phyloP scores from a whole-genome alignment of 2,113 vertebrate genomes.

The Phainopepla nitens region DNA sequence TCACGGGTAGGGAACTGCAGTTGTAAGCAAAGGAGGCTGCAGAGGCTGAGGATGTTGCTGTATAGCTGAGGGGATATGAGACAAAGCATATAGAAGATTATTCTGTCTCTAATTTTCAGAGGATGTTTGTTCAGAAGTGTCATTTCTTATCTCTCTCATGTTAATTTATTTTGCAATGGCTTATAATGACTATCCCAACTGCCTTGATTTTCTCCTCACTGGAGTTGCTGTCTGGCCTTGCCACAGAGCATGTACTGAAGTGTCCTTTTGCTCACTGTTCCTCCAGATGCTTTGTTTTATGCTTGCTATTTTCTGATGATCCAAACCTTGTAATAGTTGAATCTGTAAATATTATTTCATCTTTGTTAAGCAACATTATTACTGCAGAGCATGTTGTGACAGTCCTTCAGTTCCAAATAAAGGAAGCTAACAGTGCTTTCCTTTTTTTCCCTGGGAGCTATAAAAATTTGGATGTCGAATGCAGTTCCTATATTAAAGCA shows the following conservation, averaged over 20 bases:
- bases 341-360: background rate
- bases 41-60: background rate
- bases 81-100: background rate
- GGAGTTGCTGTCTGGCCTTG: background rate
- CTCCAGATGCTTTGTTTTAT: conserved; percentile 17
- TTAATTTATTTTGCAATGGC: background rate
- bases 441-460: background rate
- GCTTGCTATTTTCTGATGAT: background rate
- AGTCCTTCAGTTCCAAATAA: background rate
- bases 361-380: background rate
- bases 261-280: background rate
- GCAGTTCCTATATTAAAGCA: background rate
- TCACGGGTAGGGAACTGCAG: background rate
- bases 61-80: background rate
- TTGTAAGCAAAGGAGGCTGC: background rate
- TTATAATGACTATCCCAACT: background rate
- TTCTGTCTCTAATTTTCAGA: background rate
- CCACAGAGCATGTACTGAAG: background rate
- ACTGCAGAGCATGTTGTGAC: background rate
- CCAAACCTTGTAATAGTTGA: background rate
- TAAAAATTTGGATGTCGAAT: background rate
- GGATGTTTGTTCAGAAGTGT: conserved; percentile 1
- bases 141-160: background rate
- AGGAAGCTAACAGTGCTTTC: background rate
- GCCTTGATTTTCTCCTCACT: background rate